Conservation (phyloP, 1,140 invertebrate species). For the Periplaneta americana region DNA sequence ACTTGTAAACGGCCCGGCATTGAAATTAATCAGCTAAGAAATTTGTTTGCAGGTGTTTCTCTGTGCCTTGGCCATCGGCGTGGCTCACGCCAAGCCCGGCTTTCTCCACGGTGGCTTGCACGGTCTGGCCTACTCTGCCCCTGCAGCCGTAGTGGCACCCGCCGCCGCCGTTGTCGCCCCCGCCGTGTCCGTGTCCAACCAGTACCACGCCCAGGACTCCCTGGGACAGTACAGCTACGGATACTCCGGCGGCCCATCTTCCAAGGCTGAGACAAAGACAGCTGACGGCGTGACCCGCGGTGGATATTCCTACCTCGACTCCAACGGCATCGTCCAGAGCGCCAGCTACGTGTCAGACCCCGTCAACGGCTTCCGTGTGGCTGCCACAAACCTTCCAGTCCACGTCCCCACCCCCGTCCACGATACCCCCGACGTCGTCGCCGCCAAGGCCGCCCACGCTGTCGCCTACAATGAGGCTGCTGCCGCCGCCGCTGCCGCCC, state of each 20-base stretch:
- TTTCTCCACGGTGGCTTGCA: not conserved
- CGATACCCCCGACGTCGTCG: conserved; percentile 52
- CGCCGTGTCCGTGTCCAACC: conserved; percentile 27
- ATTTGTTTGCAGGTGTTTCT: not conserved
- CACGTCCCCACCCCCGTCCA: conserved; percentile 18
- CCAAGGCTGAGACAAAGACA: conserved; percentile 56
- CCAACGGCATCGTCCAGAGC: conserved; percentile 56
- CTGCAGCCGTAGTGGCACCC: conserved; percentile 1
- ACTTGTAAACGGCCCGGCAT: too few species aligned
- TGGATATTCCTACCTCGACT: conserved; percentile 64
- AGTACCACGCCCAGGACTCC: conserved; percentile 57
- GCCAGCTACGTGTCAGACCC: conserved; percentile 52
- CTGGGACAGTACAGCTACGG: conserved; percentile 60
- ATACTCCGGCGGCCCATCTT: conserved; percentile 56
- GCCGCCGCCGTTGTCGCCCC: conserved; percentile 20
- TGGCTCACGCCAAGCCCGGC: conserved; percentile 11
- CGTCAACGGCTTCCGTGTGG: conserved; percentile 54
- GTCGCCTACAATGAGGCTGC: conserved; percentile 36
- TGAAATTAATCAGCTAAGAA: too few species aligned
- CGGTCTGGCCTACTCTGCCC: not conserved
- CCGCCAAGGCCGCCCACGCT: conserved; percentile 50
- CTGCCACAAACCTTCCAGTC: conserved; percentile 54
- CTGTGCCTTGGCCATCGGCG: not conserved
- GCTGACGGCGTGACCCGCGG: conserved; percentile 60
- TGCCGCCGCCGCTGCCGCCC: conserved; percentile 36